phyloP scores from a whole-genome alignment of 2,888 invertebrate species.

The Lithophane leautieri region DNA sequence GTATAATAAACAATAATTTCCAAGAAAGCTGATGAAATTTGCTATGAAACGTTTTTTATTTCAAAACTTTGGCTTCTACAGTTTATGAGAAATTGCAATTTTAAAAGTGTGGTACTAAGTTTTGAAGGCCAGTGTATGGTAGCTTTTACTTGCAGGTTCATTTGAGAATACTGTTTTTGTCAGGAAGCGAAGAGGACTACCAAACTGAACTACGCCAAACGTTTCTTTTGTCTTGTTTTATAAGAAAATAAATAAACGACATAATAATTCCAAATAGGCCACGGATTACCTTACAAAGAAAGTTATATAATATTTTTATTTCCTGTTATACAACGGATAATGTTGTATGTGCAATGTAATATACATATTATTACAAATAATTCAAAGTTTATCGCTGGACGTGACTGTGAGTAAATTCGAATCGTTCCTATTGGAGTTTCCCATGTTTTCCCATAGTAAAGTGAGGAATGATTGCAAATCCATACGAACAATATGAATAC shows the following conservation, averaged over 20 bases:
- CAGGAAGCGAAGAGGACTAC: not conserved
- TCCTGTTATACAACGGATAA: not conserved
- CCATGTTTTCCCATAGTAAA: not conserved
- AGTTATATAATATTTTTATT: not conserved
- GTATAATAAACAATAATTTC: no score
- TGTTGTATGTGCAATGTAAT: slow-evolving; percentile 9
- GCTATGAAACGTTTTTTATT: no score
- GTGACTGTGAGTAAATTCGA: slow-evolving; percentile 1
- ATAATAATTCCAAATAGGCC: not conserved
- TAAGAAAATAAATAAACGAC: no score
- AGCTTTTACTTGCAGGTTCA: slow-evolving; percentile 63
- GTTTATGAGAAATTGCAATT: no score
- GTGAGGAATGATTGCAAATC: not conserved
- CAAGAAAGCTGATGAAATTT: no score
- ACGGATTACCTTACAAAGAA: not conserved
- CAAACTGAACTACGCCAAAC: no score
- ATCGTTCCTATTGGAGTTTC: not conserved
- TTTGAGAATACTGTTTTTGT: slow-evolving; percentile 19
- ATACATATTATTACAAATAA: slow-evolving; percentile 3
- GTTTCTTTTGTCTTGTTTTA: no score
- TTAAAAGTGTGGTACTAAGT: no score
- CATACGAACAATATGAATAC: no score
- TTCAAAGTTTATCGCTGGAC: slow-evolving; percentile 2
- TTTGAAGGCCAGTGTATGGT: no score
- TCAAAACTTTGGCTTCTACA: no score